Conservation (phyloP, 1,140 invertebrate genomes). For the Procambarus clarkii region DNA sequence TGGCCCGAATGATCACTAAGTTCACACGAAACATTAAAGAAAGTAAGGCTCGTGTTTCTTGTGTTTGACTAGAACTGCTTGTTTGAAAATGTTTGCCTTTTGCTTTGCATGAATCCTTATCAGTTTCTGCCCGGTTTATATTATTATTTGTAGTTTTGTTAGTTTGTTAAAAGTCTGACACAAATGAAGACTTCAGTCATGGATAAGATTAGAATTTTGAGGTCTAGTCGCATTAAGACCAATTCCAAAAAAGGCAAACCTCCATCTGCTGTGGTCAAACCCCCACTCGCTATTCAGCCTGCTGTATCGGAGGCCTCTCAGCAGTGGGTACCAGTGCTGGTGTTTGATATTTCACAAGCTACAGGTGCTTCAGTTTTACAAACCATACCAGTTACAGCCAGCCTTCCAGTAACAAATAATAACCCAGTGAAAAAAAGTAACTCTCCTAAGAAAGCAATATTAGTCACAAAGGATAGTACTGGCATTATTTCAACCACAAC, state of each 20-base stretch:
- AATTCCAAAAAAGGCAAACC: neutral
- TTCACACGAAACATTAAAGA: neutral
- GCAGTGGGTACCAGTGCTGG: slow-evolving; percentile 42
- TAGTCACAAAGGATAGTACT: neutral
- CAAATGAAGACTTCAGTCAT: slow-evolving; percentile 37
- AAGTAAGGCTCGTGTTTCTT: slow-evolving; percentile 45
- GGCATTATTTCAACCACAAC: neutral
- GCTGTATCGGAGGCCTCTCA: neutral
- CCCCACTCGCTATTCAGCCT: neutral
- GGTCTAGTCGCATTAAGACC: slow-evolving; percentile 31
- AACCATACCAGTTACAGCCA: neutral
- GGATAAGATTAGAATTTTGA: slow-evolving; percentile 47
- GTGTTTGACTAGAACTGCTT: slow-evolving; percentile 20
- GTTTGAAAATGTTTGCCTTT: slow-evolving; percentile 44
- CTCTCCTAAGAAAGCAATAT: neutral
- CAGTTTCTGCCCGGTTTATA: neutral
- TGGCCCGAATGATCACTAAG: neutral
- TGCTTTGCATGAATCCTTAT: slow-evolving; percentile 56
- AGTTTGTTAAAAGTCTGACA: neutral
- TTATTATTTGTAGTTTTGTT: slow-evolving; percentile 3
- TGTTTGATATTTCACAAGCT: slow-evolving; percentile 30
- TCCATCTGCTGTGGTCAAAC: neutral
- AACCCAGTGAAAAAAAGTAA: neutral
- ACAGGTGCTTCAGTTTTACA: neutral
- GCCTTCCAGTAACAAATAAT: neutral